Conservation (phyloP, 2,797 vertebrate species). For the Falco peregrinus region DNA sequence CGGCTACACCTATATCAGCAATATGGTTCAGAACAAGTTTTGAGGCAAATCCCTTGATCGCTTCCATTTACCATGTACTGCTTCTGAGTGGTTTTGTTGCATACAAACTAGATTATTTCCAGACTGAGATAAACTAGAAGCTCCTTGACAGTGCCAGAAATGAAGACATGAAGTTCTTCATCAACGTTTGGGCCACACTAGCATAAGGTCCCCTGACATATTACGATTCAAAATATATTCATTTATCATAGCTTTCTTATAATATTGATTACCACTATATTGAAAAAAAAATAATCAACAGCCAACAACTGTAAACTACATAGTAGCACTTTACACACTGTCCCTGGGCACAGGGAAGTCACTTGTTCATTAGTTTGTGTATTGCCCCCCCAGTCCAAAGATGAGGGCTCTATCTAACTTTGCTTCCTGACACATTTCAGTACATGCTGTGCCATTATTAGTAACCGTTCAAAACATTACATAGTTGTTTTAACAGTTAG, state of each 20-base stretch:
- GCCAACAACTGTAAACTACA: background rate
- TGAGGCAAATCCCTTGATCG: background rate
- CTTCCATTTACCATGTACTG: background rate
- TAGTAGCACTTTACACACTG: background rate
- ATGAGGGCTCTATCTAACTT: background rate
- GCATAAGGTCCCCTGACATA: background rate
- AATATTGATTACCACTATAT: background rate
- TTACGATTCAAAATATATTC: background rate
- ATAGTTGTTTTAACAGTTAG: background rate
- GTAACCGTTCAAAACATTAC: background rate
- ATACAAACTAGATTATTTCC: background rate
- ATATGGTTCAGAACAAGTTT: background rate
- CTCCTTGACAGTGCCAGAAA: background rate
- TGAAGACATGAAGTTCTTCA: background rate
- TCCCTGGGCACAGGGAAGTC: background rate
- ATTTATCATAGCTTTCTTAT: background rate
- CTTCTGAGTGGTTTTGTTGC: background rate
- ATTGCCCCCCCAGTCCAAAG: background rate
- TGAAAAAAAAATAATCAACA: background rate
- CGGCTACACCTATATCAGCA: background rate
- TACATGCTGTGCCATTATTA: background rate
- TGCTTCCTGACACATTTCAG: background rate
- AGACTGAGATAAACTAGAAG: background rate
- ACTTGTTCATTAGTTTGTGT: background rate
- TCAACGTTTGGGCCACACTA: background rate